phyloP scores from a whole-genome alignment of 2,113 vertebrate species.

The Aptenodytes forsteri region DNA sequence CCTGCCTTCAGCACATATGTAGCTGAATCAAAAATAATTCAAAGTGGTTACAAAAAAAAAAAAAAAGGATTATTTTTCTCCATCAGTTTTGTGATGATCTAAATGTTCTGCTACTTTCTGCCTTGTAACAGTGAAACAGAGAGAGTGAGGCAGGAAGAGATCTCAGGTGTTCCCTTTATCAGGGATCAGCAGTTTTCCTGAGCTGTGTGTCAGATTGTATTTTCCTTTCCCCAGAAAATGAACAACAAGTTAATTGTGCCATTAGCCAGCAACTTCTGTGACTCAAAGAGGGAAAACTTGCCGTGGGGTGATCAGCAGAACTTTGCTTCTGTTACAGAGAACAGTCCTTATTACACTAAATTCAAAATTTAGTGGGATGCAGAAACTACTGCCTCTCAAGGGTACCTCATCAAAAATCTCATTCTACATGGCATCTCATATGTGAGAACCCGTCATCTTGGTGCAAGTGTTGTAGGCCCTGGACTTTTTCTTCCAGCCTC shows the following conservation, averaged over 20 bases:
- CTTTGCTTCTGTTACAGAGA: neutral
- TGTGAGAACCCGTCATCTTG: fast-evolving
- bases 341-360: neutral
- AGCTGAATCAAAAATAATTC: neutral
- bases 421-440: neutral
- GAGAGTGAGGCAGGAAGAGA: neutral
- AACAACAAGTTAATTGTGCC: neutral
- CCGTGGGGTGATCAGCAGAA: neutral
- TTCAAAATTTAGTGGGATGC: neutral
- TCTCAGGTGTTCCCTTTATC: neutral
- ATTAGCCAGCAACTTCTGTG: neutral
- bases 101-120: neutral
- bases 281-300: neutral
- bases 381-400: neutral
- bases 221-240: neutral
- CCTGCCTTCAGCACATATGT: neutral
- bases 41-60: neutral
- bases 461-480: neutral
- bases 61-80: neutral
- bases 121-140: neutral
- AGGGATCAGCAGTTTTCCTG: neutral
- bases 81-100: neutral
- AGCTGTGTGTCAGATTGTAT: neutral
- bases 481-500: neutral
- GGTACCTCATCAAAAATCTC: neutral